phyloP scores from a whole-genome alignment of 2,888 invertebrate species.

The Sussaba pulchella region DNA sequence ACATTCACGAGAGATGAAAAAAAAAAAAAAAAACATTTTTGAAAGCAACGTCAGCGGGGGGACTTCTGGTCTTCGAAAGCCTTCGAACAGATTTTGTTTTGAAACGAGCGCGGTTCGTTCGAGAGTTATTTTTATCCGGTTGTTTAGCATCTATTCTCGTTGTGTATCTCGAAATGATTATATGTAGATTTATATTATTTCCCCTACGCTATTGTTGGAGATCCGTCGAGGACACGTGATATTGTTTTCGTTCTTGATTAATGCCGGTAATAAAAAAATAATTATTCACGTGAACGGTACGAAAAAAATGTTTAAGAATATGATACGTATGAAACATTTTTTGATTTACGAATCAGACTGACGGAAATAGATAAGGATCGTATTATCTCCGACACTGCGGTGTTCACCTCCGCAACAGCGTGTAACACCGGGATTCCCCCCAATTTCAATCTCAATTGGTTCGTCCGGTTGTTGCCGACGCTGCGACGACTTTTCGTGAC shows the following conservation, averaged over 20 bases:
- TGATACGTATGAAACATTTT: background rate
- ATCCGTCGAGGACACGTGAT: constrained; percentile 71
- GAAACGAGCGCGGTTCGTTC: constrained; percentile 69
- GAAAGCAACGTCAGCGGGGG: too few relatives aligned
- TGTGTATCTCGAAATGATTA: constrained; percentile 21
- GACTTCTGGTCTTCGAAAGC: constrained; percentile 64
- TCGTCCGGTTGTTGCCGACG: constrained; percentile 62
- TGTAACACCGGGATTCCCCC: constrained; percentile 58
- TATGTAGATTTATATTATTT: too few relatives aligned
- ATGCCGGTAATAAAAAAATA: background rate
- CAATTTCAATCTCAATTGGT: constrained; percentile 63
- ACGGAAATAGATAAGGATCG: background rate
- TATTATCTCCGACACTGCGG: constrained; percentile 13
- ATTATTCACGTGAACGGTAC: background rate
- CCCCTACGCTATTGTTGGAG: constrained; percentile 73
- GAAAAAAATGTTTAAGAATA: too few relatives aligned
- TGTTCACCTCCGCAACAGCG: constrained; percentile 1
- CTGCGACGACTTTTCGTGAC: constrained; percentile 41
- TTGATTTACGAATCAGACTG: background rate
- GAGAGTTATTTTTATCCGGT: constrained; percentile 58
- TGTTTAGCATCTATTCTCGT: constrained; percentile 27
- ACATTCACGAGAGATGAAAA: constrained; percentile 46
- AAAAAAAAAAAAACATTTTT: constrained; percentile 3
- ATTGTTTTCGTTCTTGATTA: constrained; percentile 21
- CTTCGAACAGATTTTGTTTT: constrained; percentile 76